phyloP scores from a whole-genome alignment of 2,888 invertebrate genomes.

The Caenorhabditis auriculariae region DNA sequence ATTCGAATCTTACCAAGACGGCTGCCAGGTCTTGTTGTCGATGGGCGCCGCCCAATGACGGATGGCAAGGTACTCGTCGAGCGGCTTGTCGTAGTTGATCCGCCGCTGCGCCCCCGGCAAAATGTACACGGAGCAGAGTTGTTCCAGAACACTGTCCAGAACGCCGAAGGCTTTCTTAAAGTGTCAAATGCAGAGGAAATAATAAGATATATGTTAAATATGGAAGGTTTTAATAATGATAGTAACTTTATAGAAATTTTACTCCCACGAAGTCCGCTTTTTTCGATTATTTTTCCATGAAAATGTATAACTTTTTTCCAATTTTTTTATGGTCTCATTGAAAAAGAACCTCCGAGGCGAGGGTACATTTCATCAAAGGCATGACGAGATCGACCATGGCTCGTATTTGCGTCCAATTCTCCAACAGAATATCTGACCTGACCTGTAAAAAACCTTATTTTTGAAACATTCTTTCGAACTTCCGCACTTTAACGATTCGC shows the following conservation, averaged over 20 bases:
- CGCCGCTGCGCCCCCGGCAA: constrained; percentile 7
- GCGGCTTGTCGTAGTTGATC: constrained; percentile 69
- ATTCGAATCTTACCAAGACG: constrained; percentile 74
- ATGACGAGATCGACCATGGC: constrained; percentile 75
- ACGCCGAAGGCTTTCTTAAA: constrained; percentile 69
- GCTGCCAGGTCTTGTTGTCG: constrained; percentile 72
- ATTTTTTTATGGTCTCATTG: neutral
- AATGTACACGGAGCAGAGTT: constrained; percentile 70
- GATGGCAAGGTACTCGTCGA: constrained; percentile 75
- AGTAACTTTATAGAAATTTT: too few species aligned
- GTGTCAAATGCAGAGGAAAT: too few species aligned
- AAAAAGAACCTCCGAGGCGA: constrained; percentile 11
- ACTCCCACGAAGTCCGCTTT: too few species aligned
- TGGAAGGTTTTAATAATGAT: too few species aligned
- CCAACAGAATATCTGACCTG: constrained; percentile 13
- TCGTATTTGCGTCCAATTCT: constrained; percentile 70
- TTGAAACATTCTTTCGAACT: constrained; percentile 9
- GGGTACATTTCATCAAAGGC: constrained; percentile 73
- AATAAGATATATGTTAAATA: too few species aligned
- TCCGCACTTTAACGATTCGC: constrained; percentile 71
- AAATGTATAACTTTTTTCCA: too few species aligned
- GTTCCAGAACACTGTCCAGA: constrained; percentile 70
- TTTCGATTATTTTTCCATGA: too few species aligned
- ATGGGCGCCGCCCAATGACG: constrained; percentile 80
- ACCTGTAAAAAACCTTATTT: neutral